phyloP scores from a whole-genome alignment of 1,140 invertebrate genomes.

The Venustaconcha ellipsiformis region DNA sequence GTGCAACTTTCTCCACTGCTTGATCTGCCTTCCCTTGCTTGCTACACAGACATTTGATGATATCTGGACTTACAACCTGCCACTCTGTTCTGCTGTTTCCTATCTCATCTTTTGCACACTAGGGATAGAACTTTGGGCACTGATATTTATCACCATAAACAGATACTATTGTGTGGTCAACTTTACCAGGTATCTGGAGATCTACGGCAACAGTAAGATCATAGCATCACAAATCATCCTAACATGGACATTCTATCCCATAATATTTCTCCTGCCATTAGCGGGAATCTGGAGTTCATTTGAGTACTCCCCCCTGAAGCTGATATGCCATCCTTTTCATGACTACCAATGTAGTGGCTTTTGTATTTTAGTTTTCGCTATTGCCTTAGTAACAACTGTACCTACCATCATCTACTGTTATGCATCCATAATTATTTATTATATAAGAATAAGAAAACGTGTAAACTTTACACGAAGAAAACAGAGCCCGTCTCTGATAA shows the following conservation, averaged over 20 bases:
- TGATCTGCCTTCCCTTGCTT: slow-evolving; percentile 14
- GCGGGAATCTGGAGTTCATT: slow-evolving; percentile 14
- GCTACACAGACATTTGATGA: slow-evolving; percentile 12
- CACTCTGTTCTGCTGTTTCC: slow-evolving; percentile 2
- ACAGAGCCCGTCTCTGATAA: not conserved
- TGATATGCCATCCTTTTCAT: slow-evolving; percentile 22
- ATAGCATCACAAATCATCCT: slow-evolving; percentile 3
- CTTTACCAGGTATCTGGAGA: slow-evolving; percentile 2
- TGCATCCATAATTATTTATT: slow-evolving; percentile 12
- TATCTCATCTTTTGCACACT: slow-evolving; percentile 20
- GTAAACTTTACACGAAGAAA: slow-evolving; percentile 9
- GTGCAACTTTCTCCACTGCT: slow-evolving; percentile 24
- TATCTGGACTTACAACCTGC: slow-evolving; percentile 15
- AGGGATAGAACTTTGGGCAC: slow-evolving; percentile 26
- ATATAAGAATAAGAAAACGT: slow-evolving; percentile 17
- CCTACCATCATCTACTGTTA: slow-evolving; percentile 24
- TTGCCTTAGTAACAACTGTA: slow-evolving; percentile 14
- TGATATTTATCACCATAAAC: slow-evolving; percentile 24
- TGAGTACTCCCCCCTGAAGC: slow-evolving; percentile 17
- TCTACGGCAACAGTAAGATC: slow-evolving; percentile 4
- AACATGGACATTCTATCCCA: slow-evolving; percentile 23
- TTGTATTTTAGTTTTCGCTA: slow-evolving; percentile 22
- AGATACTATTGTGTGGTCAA: slow-evolving; percentile 18
- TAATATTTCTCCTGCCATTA: slow-evolving; percentile 22
- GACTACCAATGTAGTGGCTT: slow-evolving; percentile 24